These are phyloP conservation scores for Hemistola chrysoprasaria DNA, from an alignment of 2,888 invertebrate genomes.

Conservation along the genomic window DNA sequence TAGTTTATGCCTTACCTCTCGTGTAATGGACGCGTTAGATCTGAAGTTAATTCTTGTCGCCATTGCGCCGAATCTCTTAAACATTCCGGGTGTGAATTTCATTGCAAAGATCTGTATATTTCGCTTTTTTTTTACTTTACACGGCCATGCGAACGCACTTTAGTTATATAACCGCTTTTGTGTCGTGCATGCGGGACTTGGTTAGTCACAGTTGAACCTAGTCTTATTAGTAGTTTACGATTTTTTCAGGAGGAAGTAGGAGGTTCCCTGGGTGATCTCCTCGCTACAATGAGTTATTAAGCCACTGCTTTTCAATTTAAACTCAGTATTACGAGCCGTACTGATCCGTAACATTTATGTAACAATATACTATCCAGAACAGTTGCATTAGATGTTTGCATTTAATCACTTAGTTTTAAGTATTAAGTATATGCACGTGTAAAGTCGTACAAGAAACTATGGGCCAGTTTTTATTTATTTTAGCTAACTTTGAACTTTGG, in stretches of 20 bases:
- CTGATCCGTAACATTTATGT: constrained; percentile 34
- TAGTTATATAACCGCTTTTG: constrained; percentile 64
- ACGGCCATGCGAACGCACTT: constrained; percentile 70
- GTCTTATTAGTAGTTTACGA: constrained; percentile 68
- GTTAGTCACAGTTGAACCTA: constrained; percentile 38
- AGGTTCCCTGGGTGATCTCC: constrained; percentile 84
- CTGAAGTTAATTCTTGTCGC: constrained; percentile 37
- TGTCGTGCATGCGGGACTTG: constrained; percentile 60
- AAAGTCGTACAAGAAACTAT: constrained; percentile 52
- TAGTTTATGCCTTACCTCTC: too few relatives aligned
- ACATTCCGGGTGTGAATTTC: constrained; percentile 54
- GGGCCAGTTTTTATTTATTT: constrained; percentile 67
- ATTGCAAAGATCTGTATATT: constrained; percentile 77
- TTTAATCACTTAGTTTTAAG: constrained; percentile 48
- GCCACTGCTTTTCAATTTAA: constrained; percentile 50
- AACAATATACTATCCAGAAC: constrained; percentile 30
- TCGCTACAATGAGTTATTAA: constrained; percentile 85
- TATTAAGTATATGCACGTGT: constrained; percentile 56
- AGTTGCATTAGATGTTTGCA: constrained; percentile 40
- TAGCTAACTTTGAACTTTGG: constrained; percentile 54
- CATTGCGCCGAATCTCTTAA: constrained; percentile 42
- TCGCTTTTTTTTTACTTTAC: constrained; percentile 55
- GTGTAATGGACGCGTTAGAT: too few relatives aligned
- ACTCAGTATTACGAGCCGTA: constrained; percentile 59
- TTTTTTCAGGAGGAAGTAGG: constrained; percentile 86